Base-by-base conservation (phyloP, 2,888 invertebrate species). In the Andrena praecox region DNA sequence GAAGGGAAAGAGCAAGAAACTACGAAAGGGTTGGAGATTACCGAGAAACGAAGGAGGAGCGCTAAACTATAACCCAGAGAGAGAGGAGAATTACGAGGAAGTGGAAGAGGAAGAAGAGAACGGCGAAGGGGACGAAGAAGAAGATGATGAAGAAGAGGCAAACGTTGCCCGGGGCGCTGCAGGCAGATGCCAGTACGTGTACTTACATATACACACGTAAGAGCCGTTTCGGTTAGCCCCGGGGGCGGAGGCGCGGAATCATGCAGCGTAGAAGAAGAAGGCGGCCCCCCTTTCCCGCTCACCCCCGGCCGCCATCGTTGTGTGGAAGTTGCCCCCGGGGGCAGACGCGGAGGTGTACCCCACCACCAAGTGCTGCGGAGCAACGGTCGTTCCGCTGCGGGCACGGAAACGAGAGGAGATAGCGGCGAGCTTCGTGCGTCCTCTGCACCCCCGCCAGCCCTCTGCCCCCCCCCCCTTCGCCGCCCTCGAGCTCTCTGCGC, bases 361-460 rank as follows among this genome's bases (percentile, higher is more conserved):
- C 88, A 88, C 75, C 88, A 75, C 88, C 69, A 72, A 86, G 79
- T 78, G 76, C 80, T 82, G 83, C 78, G 42, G 87, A 82, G 85
- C 84, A 82, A 84, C 81, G 82, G 87, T 87, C 87, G 87, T 82
- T 85, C 70, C 84, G 91, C 90, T 91, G 88, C 90, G 86, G 91
- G 91, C 90, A 89, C 91, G 91, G 91, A 92, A 91, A 92, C 91
- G 89, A 89, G 89, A 87, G 86, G 88, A 91, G 92, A 92, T 92
- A 91, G 90, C 89, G 91, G 87, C 81, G 84, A 81, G 85, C 85
- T 78, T 80, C 82, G 85, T 77, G 79, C 80, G 72, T 82, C 85
- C 86, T 80, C 87, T 42, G 56, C 70, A 54, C 80, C 76, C 60
- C 42, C 62, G 20, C 54, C 69, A 7, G 52, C 67, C 1, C 56